Conservation (phyloP, 2,888 invertebrate species). For the Aporophyla nigra region DNA sequence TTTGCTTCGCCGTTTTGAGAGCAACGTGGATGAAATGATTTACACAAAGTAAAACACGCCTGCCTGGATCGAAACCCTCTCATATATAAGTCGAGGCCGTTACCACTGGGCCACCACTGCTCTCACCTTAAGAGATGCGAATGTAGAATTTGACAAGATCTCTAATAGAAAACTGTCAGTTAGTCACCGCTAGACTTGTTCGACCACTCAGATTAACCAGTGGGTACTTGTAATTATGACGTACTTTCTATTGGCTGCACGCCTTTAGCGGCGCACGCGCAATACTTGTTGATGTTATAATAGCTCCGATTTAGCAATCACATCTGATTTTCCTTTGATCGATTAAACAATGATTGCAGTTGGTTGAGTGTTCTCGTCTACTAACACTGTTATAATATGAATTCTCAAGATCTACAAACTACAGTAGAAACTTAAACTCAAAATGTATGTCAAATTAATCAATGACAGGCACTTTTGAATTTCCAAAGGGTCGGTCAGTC, state of each 20-base stretch:
- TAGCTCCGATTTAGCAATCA: not conserved
- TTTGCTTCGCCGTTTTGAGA: too few species aligned
- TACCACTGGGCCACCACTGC: too few species aligned
- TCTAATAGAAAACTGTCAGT: constrained; percentile 22
- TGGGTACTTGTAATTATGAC: constrained; percentile 23
- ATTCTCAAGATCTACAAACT: not conserved
- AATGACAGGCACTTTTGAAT: too few species aligned
- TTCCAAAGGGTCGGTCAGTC: too few species aligned
- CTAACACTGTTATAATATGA: not conserved
- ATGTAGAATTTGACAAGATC: not conserved
- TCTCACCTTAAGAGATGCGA: not conserved
- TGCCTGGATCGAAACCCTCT: too few species aligned
- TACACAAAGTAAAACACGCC: too few species aligned
- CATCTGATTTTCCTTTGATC: constrained; percentile 14
- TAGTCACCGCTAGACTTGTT: not conserved
- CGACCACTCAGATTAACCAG: constrained; percentile 9
- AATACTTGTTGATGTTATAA: not conserved
- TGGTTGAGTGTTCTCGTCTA: not conserved
- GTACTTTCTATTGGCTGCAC: constrained; percentile 28
- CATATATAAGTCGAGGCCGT: too few species aligned
- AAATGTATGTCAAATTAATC: too few species aligned
- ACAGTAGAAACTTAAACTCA: not conserved
- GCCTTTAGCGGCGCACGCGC: constrained; percentile 19
- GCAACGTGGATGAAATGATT: too few species aligned
- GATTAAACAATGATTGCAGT: not conserved